Evolutionary conservation across 2,797 vertebrate species (phyloP), one percentile per base, ranked within the genome.

Genomic region (Spondyliosoma cantharus): DNA sequence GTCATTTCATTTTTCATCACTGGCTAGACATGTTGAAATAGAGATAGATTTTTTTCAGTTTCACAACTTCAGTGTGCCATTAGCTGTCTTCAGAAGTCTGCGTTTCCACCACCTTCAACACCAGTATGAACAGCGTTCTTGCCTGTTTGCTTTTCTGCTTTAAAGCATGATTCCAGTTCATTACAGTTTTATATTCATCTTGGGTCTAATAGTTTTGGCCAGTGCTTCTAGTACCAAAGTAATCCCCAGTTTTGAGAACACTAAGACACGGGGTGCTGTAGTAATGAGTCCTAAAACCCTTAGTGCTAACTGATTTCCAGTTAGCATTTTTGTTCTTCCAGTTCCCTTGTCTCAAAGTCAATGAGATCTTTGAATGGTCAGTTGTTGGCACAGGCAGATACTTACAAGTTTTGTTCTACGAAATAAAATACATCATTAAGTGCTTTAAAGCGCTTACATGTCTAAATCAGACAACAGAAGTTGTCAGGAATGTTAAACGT

Each of bases 1-100:
- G 11, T 54, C 46, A 49, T 76, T 79, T 74, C 62, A 79, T 87
- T 78, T 84, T 65, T 86, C 63, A 83, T 80, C 61, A 77, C 54
- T 62, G 62, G 14, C 74, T 11, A 4, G 67, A 85, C 27, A 42
- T 60, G 58, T 67, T 71, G 14, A 67, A 69, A 69, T 76, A 42
- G 76, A 49, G 25, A 45, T 3, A 22, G 13, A 16, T 13, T 25
- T 45, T 54, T 8, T 5, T 60, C 25, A 6, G 20, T 66, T 74
- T 27, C 17, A 60, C 20, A 48, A 14, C 62, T 42, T 62, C 20
- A 73, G 68, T 17, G 12, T 16, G 11, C 5, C 22, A 22, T 72
- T 20, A 57, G 66, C 64, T 24, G 22, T 0, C 53, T 69, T 48
- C 45, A 53, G 12, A 56, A 69, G 43, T 62, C 71, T 29, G 13